Evolutionary conservation across 1,140 invertebrate genomes (phyloP).

Genomic region (Hycleus cichorii): DNA sequence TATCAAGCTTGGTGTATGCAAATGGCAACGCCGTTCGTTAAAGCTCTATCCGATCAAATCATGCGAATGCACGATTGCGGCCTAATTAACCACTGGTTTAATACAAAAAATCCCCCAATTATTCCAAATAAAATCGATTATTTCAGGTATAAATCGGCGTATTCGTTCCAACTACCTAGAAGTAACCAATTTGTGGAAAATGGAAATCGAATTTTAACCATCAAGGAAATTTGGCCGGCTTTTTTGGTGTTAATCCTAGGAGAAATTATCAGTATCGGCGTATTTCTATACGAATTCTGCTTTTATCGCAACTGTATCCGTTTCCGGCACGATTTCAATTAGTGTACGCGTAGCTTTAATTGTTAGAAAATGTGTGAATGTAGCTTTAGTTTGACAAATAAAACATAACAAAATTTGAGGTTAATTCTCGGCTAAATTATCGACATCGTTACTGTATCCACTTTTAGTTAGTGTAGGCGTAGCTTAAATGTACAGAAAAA

Average conservation of each 20-base stretch:
- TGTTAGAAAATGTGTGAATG: too few species aligned
- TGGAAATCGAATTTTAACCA: background rate
- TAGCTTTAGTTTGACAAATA: too few species aligned
- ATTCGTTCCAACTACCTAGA: background rate
- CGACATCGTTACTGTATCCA: too few species aligned
- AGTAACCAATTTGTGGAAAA: background rate
- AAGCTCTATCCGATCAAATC: conserved; percentile 7
- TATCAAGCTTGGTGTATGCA: conserved; percentile 18
- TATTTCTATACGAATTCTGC: background rate
- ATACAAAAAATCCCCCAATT: background rate
- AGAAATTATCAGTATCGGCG: background rate
- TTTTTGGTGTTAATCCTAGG: background rate
- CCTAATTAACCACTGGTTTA: conserved; percentile 15
- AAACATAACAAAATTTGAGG: too few species aligned
- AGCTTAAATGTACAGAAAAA: too few species aligned
- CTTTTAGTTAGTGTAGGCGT: too few species aligned
- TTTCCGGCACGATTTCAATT: too few species aligned
- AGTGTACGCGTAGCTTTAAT: too few species aligned
- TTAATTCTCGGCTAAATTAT: too few species aligned
- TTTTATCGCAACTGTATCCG: too few species aligned
- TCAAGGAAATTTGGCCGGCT: background rate
- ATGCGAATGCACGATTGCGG: conserved; percentile 10
- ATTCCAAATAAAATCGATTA: too few species aligned
- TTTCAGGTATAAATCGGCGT: background rate
- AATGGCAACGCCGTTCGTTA: conserved; percentile 5